These are phyloP conservation scores for Telmatherina bonti DNA, from an alignment of 2,797 vertebrate genomes.

Conservation along the genomic window DNA sequence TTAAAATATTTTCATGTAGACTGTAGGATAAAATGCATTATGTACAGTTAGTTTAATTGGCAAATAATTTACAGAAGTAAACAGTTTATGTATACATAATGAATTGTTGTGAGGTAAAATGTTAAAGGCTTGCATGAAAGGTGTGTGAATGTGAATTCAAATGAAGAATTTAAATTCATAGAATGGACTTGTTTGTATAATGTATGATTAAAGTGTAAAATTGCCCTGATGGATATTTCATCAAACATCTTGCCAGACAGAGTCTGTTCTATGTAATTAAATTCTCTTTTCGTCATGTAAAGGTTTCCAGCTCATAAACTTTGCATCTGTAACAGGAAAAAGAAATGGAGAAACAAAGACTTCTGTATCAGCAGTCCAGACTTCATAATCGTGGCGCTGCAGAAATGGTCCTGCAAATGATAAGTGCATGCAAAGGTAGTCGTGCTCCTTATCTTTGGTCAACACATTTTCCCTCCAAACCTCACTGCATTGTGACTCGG, in stretches of 20 bases:
- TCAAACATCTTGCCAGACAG: constrained; percentile 2
- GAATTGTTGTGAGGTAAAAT: neutral
- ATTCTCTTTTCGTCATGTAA: constrained; percentile 20
- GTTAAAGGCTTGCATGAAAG: constrained; percentile 48
- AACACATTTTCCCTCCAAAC: neutral
- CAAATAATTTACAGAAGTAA: neutral
- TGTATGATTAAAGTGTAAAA: neutral
- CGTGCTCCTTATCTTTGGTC: neutral
- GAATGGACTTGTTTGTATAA: constrained; percentile 33
- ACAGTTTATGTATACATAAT: neutral
- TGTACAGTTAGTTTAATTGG: neutral
- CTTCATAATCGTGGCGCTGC: constrained; percentile 93
- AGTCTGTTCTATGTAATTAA: constrained; percentile 45
- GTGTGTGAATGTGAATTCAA: constrained; percentile 46
- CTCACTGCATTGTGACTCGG: neutral
- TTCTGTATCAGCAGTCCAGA: constrained; percentile 93
- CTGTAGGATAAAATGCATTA: constrained; percentile 6
- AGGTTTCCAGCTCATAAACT: constrained; percentile 36
- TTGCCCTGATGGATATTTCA: neutral
- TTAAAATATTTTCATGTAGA: neutral
- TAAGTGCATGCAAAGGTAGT: constrained; percentile 95
- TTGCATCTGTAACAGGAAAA: constrained; percentile 85
- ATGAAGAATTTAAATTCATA: constrained; percentile 46
- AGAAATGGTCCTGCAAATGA: constrained; percentile 98
- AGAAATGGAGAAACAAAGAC: constrained; percentile 95